Percentiles rank a stretch among this genome's conserved stretches.
phyloP scores from a whole-genome alignment of 1,140 invertebrate species.

The Dreissena polymorpha region DNA sequence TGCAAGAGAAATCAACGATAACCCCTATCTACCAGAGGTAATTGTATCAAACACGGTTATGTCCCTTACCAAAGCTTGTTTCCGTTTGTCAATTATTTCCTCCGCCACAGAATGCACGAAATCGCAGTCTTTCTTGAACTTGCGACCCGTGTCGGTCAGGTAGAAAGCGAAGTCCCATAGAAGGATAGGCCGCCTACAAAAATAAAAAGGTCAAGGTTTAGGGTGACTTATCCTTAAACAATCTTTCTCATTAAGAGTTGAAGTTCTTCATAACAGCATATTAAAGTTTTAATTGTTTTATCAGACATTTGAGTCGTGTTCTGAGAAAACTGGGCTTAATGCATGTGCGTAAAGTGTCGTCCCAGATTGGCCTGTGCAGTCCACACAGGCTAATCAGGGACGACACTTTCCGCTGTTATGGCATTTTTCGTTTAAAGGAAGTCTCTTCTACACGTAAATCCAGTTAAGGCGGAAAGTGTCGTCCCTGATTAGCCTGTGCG shows the following conservation, averaged over 20 bases:
- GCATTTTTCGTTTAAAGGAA: too few species aligned
- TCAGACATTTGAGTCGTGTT: too few species aligned
- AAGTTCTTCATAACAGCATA: background rate
- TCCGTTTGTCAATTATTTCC: conserved; percentile 47
- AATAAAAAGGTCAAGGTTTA: background rate
- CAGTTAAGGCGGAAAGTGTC: too few species aligned
- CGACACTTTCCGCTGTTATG: too few species aligned
- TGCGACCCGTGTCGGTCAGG: conserved; percentile 11
- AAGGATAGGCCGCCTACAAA: conserved; percentile 17
- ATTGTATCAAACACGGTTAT: background rate
- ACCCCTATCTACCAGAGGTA: background rate
- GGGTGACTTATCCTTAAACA: background rate
- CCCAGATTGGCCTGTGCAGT: too few species aligned
- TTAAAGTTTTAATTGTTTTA: background rate
- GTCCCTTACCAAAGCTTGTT: conserved; percentile 33
- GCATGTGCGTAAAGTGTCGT: too few species aligned
- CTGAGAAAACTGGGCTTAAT: too few species aligned
- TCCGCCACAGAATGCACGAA: conserved; percentile 43
- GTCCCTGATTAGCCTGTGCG: too few species aligned
- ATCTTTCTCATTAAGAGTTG: too few species aligned
- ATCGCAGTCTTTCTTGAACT: conserved; percentile 51
- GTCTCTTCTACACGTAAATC: too few species aligned
- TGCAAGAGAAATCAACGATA: background rate
- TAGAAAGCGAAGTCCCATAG: conserved; percentile 32
- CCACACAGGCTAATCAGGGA: too few species aligned